phyloP scores from a whole-genome alignment of 1,140 invertebrate genomes.

The Leptopilina boulardi region DNA sequence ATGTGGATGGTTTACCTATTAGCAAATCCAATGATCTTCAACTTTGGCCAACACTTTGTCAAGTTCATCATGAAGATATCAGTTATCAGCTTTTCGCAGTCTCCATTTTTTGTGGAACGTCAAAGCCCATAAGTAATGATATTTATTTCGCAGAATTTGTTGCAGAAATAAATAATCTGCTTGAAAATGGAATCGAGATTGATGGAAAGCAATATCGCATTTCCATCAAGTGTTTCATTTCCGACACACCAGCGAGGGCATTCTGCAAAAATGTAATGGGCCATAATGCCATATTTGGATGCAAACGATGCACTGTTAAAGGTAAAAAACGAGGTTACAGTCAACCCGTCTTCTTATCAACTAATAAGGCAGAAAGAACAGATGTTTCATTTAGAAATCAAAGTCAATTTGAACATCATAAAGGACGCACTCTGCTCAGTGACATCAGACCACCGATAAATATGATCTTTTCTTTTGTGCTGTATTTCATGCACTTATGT shows the following conservation, averaged over 20 bases:
- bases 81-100: constrained; percentile 36
- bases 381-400: constrained; percentile 26
- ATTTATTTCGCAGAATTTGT: constrained; percentile 34
- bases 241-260: constrained; percentile 28
- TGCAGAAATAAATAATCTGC: constrained; percentile 37
- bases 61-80: constrained; percentile 5
- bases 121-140: constrained; percentile 16
- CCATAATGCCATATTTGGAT: neutral
- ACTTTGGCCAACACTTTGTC: constrained; percentile 37
- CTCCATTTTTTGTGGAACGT: constrained; percentile 31
- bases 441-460: constrained; percentile 6
- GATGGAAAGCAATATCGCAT: constrained; percentile 21
- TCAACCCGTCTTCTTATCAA: neutral
- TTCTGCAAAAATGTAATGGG: neutral
- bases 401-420: constrained; percentile 29
- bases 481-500: constrained; percentile 36
- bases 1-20: constrained; percentile 35
- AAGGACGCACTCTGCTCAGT: neutral
- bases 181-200: constrained; percentile 22
- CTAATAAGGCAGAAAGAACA: neutral
- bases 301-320: constrained; percentile 2
- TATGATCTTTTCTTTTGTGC: constrained; percentile 16
- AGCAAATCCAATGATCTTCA: constrained; percentile 32
- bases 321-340: neutral
- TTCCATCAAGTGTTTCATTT: constrained; percentile 25